These are phyloP conservation scores for Loris lydekkerianus DNA, from an alignment of 2,797 vertebrate genomes.

Conservation along the genomic window DNA sequence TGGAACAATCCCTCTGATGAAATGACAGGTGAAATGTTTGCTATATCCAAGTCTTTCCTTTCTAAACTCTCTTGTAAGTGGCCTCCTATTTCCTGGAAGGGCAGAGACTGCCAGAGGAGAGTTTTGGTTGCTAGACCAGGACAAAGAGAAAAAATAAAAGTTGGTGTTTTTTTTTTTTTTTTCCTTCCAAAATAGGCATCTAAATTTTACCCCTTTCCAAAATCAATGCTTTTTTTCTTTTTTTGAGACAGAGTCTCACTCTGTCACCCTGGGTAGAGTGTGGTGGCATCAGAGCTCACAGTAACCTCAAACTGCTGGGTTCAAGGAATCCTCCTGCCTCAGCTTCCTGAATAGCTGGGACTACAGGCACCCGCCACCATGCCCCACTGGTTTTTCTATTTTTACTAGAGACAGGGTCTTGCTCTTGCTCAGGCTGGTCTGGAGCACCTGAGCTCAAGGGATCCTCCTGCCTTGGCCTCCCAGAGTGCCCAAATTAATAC, in stretches of 20 bases:
- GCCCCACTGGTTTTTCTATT: too few relatives aligned
- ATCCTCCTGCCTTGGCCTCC: too few relatives aligned
- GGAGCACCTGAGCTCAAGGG: too few relatives aligned
- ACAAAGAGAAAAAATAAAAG: background rate
- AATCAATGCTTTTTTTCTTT: background rate
- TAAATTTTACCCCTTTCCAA: background rate
- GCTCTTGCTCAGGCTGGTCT: too few relatives aligned
- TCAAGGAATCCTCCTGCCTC: too few relatives aligned
- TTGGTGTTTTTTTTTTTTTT: background rate
- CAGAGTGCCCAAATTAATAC: background rate
- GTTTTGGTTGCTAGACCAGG: background rate
- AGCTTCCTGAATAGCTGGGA: too few relatives aligned
- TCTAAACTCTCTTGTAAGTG: background rate
- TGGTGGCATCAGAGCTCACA: too few relatives aligned
- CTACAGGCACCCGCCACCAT: too few relatives aligned
- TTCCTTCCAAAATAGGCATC: background rate
- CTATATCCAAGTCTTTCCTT: background rate
- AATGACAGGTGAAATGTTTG: background rate
- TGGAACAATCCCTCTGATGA: background rate
- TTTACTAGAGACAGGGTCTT: too few relatives aligned
- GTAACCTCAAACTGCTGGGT: too few relatives aligned
- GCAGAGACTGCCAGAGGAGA: background rate
- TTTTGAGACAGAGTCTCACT: too few relatives aligned
- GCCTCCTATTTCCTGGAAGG: background rate
- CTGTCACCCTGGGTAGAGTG: too few relatives aligned